Base-by-base conservation (phyloP, 2,888 invertebrate genomes). In the Notodonta ziczac region DNA sequence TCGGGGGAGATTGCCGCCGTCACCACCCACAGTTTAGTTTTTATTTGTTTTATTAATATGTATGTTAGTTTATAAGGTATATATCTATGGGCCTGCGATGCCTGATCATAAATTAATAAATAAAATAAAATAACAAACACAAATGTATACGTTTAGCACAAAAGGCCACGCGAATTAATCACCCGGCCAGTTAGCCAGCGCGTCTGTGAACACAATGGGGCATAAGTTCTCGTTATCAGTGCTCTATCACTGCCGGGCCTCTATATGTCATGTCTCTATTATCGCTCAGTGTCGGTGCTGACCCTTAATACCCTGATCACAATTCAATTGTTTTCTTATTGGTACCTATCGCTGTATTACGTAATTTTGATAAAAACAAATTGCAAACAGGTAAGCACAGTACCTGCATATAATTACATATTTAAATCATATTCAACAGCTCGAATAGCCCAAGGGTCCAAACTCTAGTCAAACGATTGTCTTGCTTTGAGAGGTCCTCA, bases 201-300 rank as follows among this genome's bases (percentile, higher is more conserved):
- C 57, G 68, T 66, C 62, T 65, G 63, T 39, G 14, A 58, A 76
- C 77, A 86, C 87, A 88, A 89, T 87, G 78, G 79, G 80, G 82
- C 83, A 86, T 86, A 83, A 81, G 75, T 84, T 81, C 78, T 79
- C 79, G 85, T 85, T 90, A 90, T 88, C 86, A 75, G 72, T 68
- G 78, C 76, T 81, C 83, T 86, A 86, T 86, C 84, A 78, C 60
- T 62, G 66, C 62, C 70, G 77, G 82, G 70, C 87, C 87, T 87
- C 89, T 87, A 91, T 91, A 83, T 85, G 89, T 88, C 91, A 86
- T 85, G 89, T 89, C 84, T 87, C 81, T 80, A 88, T 90, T 86
- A 88, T 86, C 84, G 81, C 63, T 61, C 32, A 67, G 82, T 85
- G 84, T 78, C 35, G 5, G 78, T 75, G 75, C 66, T 72, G 82